A percentile compares a stretch with the other conserved stretches of the same genome.
These are phyloP conservation scores for Emys orbicularis DNA, from an alignment of 2,797 vertebrate genomes.

Conservation along the genomic window DNA sequence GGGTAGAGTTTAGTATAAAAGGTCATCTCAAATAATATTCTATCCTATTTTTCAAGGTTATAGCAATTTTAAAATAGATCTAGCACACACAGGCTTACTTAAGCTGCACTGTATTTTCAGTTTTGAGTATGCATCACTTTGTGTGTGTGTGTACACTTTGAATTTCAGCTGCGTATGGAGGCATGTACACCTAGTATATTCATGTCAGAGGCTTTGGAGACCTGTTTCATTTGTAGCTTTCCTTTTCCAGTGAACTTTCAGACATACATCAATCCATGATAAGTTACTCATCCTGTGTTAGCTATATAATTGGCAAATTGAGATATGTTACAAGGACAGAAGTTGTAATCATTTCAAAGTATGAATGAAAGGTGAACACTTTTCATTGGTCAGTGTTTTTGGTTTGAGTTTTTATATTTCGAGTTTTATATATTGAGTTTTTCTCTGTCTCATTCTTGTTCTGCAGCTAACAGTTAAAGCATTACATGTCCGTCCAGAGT, in stretches of 20 bases:
- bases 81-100: not conserved
- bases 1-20: not conserved
- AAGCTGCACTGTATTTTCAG: not conserved
- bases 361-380: not conserved
- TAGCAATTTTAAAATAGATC: not conserved
- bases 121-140: not conserved
- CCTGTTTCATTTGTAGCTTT: accelerated
- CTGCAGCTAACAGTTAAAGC: conserved; percentile 93
- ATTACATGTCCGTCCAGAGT: conserved; percentile 94
- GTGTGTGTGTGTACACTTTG: not conserved
- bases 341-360: not conserved
- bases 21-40: not conserved
- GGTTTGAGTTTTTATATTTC: not conserved
- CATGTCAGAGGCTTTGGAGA: not conserved
- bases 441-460: not conserved
- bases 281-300: not conserved
- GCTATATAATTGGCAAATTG: not conserved
- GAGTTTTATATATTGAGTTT: not conserved
- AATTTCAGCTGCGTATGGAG: not conserved
- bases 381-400: not conserved
- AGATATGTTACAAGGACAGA: not conserved
- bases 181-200: not conserved
- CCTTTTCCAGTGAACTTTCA: not conserved
- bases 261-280: not conserved
- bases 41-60: not conserved